phyloP scores from a whole-genome alignment of 2,888 invertebrate species.

The Alsophila aescularia region DNA sequence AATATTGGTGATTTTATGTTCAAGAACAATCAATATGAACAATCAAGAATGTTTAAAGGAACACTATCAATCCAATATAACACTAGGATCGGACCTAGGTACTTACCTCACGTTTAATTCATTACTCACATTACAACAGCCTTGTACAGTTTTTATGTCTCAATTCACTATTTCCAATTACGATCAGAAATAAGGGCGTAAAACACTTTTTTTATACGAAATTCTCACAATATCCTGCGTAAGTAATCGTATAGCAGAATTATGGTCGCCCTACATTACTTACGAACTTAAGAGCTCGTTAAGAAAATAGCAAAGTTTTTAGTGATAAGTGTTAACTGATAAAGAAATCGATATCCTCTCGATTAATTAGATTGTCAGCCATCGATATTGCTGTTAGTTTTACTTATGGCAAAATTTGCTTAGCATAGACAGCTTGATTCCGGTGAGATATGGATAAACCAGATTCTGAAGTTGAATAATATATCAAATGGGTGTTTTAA shows the following conservation, averaged over 20 bases:
- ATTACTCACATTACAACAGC: not conserved
- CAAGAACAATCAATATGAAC: too few relatives aligned
- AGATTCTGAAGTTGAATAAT: not conserved
- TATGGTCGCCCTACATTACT: constrained; percentile 25
- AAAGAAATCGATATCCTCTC: constrained; percentile 7
- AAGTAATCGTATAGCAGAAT: too few relatives aligned
- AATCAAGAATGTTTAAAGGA: too few relatives aligned
- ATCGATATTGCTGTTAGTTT: too few relatives aligned
- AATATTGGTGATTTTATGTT: too few relatives aligned
- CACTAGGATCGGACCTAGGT: not conserved
- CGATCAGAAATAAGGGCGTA: constrained; percentile 16
- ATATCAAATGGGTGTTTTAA: too few relatives aligned
- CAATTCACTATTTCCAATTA: constrained; percentile 20
- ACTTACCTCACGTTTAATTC: not conserved
- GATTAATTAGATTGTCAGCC: constrained; percentile 11
- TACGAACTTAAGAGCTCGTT: constrained; percentile 18
- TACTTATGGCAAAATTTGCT: too few relatives aligned
- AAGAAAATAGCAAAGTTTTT: constrained; percentile 7
- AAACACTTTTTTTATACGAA: constrained; percentile 17
- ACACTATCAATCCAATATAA: too few relatives aligned
- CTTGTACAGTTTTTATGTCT: constrained; percentile 20
- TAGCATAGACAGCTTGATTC: not conserved
- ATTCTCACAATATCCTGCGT: constrained; percentile 29
- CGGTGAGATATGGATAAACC: not conserved
- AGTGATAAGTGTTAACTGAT: not conserved